Percentiles rank a stretch among this genome's conserved stretches.
phyloP scores from a whole-genome alignment of 2,888 invertebrate species.

The Exephanes ischioxanthus region DNA sequence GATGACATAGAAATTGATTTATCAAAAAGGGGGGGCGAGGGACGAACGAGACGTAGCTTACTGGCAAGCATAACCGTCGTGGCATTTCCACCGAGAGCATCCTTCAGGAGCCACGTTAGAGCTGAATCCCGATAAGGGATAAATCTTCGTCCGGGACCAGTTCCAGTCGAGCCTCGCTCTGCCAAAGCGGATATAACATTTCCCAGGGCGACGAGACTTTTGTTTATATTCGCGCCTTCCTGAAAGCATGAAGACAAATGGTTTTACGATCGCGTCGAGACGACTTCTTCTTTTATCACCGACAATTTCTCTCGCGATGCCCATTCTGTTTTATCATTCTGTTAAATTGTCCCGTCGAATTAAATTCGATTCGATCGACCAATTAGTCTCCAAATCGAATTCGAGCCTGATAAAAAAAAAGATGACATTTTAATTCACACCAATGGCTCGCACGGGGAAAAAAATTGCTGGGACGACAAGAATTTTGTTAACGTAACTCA shows the following conservation, averaged over 20 bases:
- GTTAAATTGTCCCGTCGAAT: neutral
- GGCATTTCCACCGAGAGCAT: conserved; percentile 92
- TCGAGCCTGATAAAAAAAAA: too few relatives aligned
- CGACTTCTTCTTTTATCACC: too few relatives aligned
- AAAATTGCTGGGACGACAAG: too few relatives aligned
- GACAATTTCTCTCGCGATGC: neutral
- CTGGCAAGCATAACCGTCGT: conserved; percentile 93
- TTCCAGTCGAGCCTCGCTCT: conserved; percentile 79
- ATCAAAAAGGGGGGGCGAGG: neutral
- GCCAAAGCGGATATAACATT: conserved; percentile 93
- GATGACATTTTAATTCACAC: neutral
- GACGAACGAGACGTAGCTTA: conserved; percentile 82
- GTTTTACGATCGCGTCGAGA: neutral
- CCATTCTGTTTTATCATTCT: neutral
- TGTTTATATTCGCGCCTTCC: conserved; percentile 91
- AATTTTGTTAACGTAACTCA: too few relatives aligned
- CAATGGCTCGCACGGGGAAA: neutral
- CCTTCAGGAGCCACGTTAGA: conserved; percentile 93
- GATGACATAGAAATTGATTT: conserved; percentile 37
- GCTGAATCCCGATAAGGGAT: conserved; percentile 93
- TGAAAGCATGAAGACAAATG: conserved; percentile 62
- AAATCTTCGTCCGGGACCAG: conserved; percentile 85
- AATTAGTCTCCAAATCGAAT: neutral
- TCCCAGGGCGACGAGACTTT: conserved; percentile 92
- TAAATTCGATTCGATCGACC: neutral